A percentile compares a stretch with the other conserved stretches of the same genome.
phyloP scores from a whole-genome alignment of 2,113 vertebrate genomes.

The Acanthisitta chloris region DNA sequence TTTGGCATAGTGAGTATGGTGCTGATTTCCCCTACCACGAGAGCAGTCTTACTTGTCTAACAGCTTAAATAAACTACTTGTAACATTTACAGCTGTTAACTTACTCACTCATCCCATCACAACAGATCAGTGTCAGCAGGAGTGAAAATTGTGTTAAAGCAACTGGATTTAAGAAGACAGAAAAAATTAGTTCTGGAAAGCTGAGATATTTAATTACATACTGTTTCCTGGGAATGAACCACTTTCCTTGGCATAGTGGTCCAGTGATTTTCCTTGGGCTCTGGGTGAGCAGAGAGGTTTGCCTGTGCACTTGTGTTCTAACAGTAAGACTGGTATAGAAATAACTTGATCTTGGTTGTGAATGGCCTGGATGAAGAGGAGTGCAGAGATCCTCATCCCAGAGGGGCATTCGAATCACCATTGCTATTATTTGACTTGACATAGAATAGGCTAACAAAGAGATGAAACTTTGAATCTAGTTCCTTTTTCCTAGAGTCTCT shows the following conservation, averaged over 20 bases:
- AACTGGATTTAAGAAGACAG: conserved; percentile 49
- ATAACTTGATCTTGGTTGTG: neutral
- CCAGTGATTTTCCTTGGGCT: neutral
- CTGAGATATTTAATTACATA: neutral
- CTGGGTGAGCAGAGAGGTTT: neutral
- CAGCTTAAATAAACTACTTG: conserved; percentile 57
- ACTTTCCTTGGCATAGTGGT: rapidly evolving
- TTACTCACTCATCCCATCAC: conserved; percentile 55
- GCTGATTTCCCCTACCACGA: neutral
- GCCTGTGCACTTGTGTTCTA: neutral
- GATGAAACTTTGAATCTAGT: neutral
- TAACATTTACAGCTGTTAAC: conserved; percentile 67
- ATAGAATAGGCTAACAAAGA: neutral
- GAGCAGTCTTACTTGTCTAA: neutral
- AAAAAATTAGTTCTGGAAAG: conserved; percentile 50
- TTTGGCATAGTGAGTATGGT: neutral
- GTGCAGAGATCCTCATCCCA: neutral
- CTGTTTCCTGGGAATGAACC: neutral
- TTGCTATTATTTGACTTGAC: neutral
- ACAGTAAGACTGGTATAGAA: neutral
- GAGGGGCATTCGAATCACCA: neutral
- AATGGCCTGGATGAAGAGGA: neutral
- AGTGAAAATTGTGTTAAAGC: conserved; percentile 58
- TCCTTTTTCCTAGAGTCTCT: neutral
- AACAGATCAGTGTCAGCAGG: conserved; percentile 53